phyloP scores from a whole-genome alignment of 1,140 invertebrate species.

The Harpegnathos saltator region DNA sequence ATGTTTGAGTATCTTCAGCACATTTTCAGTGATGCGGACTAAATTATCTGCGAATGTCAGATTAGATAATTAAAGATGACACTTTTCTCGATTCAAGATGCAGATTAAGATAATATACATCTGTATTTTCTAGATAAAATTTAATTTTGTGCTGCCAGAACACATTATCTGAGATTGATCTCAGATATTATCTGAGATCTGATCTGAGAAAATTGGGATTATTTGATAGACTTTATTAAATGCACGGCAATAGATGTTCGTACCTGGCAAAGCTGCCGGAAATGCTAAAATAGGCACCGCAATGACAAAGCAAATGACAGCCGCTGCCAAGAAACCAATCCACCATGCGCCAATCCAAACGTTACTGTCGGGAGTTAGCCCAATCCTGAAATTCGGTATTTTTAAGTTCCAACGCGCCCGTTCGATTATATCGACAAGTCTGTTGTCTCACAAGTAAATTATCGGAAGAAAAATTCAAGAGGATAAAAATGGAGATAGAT shows the following conservation, averaged over 20 bases:
- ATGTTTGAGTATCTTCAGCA: no score
- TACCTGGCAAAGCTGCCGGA: constrained; percentile 90
- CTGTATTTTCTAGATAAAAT: no score
- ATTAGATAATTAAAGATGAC: no score
- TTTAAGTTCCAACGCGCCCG: neutral
- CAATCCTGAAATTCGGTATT: constrained; percentile 85
- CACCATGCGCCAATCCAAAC: constrained; percentile 96
- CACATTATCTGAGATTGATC: no score
- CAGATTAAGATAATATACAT: no score
- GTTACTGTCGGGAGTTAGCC: constrained; percentile 90
- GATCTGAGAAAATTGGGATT: no score
- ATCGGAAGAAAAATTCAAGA: no score
- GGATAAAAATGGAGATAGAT: constrained; percentile 1
- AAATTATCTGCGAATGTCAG: no score
- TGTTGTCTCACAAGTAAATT: neutral
- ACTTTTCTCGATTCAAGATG: no score
- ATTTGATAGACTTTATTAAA: neutral
- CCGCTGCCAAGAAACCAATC: constrained; percentile 92
- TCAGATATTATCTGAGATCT: no score
- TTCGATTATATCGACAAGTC: neutral
- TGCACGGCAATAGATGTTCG: neutral
- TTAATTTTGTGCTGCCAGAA: no score
- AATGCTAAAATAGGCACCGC: constrained; percentile 91
- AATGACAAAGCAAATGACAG: constrained; percentile 88
- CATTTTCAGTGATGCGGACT: no score